Evolutionary conservation across 2,888 invertebrate species (phyloP).

Genomic region (Megalurothrips usitatus): DNA sequence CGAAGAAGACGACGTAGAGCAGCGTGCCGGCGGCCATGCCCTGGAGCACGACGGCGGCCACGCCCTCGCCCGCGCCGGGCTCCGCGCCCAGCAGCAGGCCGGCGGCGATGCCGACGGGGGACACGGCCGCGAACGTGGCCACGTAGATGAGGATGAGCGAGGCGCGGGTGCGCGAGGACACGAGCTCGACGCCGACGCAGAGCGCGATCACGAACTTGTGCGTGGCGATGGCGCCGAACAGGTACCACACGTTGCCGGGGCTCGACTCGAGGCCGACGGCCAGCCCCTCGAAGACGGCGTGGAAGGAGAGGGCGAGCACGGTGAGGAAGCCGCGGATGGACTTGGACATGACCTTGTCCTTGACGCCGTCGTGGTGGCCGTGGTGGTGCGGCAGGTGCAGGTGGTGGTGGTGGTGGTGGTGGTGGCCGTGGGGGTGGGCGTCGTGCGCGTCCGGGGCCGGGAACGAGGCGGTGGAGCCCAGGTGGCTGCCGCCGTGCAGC

Average conservation of each 20-base stretch:
- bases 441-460: neutral
- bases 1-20: slow-evolving; percentile 75
- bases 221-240: slow-evolving; percentile 61
- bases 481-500: slow-evolving; percentile 38
- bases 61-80: slow-evolving; percentile 48
- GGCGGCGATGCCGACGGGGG: slow-evolving; percentile 62
- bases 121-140: slow-evolving; percentile 60
- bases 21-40: slow-evolving; percentile 75
- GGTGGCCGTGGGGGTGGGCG: slow-evolving; percentile 30
- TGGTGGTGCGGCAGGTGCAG: slow-evolving; percentile 29
- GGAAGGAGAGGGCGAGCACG: slow-evolving; percentile 62
- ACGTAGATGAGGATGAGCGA: slow-evolving; percentile 54
- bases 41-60: slow-evolving; percentile 55
- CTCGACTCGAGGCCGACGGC: slow-evolving; percentile 73
- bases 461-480: slow-evolving; percentile 33
- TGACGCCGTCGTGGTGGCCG: slow-evolving; percentile 28
- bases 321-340: slow-evolving; percentile 55
- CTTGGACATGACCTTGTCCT: slow-evolving; percentile 37
- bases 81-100: slow-evolving; percentile 54
- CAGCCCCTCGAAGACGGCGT: slow-evolving; percentile 67
- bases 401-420: slow-evolving; percentile 34
- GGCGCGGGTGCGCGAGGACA: slow-evolving; percentile 51
- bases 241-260: slow-evolving; percentile 57
- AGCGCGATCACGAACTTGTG: slow-evolving; percentile 64
- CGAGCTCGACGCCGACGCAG: slow-evolving; percentile 61